phyloP scores from a whole-genome alignment of 2,113 vertebrate genomes.

The Chrysochloris asiatica region DNA sequence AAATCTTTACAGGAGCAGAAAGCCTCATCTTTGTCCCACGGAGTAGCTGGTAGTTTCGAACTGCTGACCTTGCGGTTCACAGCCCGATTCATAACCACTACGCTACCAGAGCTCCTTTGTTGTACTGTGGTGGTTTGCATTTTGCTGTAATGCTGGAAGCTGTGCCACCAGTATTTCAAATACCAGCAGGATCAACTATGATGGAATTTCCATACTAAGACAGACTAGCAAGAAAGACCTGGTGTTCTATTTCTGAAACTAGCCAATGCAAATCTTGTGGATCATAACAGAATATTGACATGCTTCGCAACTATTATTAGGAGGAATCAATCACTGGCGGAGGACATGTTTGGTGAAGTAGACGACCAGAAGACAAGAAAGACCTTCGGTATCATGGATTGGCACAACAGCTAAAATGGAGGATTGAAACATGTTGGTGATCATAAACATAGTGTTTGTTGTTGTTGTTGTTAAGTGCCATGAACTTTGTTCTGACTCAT shows the following conservation, averaged over 20 bases:
- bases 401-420: neutral
- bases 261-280: neutral
- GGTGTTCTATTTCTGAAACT: neutral
- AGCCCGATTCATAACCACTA: no score
- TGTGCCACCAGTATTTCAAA: neutral
- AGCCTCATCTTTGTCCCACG: no score
- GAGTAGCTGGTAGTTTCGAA: no score
- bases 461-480: no score
- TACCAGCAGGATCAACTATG: neutral
- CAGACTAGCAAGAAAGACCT: neutral
- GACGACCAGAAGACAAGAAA: neutral
- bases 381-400: neutral
- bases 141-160: neutral
- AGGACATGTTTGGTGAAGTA: neutral
- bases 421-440: neutral
- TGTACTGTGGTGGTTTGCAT: neutral
- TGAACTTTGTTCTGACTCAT: no score
- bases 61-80: no score
- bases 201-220: neutral
- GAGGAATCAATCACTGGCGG: neutral
- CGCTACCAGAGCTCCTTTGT: neutral
- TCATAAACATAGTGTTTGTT: neutral
- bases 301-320: neutral
- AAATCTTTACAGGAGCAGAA: no score
- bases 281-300: neutral